Evolutionary conservation across 2,113 vertebrate genomes (phyloP), one percentile per base, ranked within the genome.

Genomic region (Peucedramus taeniatus): DNA sequence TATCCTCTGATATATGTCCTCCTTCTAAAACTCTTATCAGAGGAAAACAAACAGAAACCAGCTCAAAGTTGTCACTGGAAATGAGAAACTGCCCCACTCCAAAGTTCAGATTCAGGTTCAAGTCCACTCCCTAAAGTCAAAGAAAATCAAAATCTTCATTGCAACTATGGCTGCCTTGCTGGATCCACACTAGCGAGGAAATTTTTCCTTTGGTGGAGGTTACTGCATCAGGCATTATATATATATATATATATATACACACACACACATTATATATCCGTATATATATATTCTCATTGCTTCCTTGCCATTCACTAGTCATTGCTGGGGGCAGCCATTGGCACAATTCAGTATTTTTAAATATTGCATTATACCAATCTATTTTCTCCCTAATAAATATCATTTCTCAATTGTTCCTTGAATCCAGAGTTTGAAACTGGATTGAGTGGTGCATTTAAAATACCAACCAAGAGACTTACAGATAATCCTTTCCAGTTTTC

Each of bases 211-310:
- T n/a, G 42, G 15, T 90, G 22, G 16, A 49, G 49, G 5, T 47
- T 61, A 24, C 14, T 71, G 49, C 40, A 30, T 26, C 45, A 75
- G 7, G 16, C 11, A 66, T 7, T 56, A 10, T 10, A 22, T 4
- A 20, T 4, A 35, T 37, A 39, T 14, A 22, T 33, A 22, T 30
- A 30, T 4, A 60, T 3, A 13, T 6, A 26, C 24, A 60, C 6
- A 6, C 12, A 26, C 21, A 16, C 12, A 23, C 1, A 33, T 5
- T 5, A 33, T 6, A 11, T 3, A 28, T 7, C 15, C 14, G 6
- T 22, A 4, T 15, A 7, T 5, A 33, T 11, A 11, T 26, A 10
- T 24, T 65, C 10, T 68, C 24, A 13, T 8, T 71, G 5, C 17
- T 60, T 30, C 57, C 22, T 44, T 63, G 30, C 13, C 27, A n/a